A percentile compares a stretch with the other conserved stretches of the same genome.
Evolutionary conservation across 2,113 vertebrate species (phyloP).

Genomic region (Lethenteron camtschaticum): DNA sequence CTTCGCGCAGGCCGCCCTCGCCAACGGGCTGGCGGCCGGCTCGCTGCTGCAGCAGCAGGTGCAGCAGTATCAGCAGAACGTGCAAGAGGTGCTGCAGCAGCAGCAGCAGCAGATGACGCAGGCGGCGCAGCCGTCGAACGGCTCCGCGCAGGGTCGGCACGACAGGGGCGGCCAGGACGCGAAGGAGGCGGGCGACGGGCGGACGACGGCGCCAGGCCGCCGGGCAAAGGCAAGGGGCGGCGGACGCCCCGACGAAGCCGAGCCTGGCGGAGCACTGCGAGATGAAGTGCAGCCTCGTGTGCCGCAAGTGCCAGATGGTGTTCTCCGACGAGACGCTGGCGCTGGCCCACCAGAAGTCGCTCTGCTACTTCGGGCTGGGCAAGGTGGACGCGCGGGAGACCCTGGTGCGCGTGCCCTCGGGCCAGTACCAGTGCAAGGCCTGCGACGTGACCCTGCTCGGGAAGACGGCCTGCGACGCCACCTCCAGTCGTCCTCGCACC

Average conservation of each 20-base stretch:
- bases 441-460: conserved; percentile 96
- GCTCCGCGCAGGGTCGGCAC: conserved; percentile 17
- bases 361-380: conserved; percentile 99
- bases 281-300: conserved; percentile 99
- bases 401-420: conserved; percentile 97
- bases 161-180: conserved; percentile 47
- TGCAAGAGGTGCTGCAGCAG: conserved; percentile 91
- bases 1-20: conserved; percentile 61
- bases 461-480: conserved; percentile 99
- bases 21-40: conserved; percentile 55
- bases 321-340: conserved; percentile 96
- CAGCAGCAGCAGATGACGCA: conserved; percentile 57
- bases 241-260: conserved; percentile 72
- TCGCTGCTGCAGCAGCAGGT: conserved; percentile 74
- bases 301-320: conserved; percentile 99
- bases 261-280: conserved; percentile 96
- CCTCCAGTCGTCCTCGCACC: conserved; percentile 99
- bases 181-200: conserved; percentile 53
- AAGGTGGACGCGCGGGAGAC: conserved; percentile 98
- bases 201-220: conserved; percentile 76
- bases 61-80: conserved; percentile 90
- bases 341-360: conserved; percentile 98
- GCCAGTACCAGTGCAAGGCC: conserved; percentile 97
- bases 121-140: conserved; percentile 30
- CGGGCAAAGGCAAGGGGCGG: conserved; percentile 62